Base-by-base conservation (phyloP, 2,888 invertebrate species). In the Fragum sueziense region DNA sequence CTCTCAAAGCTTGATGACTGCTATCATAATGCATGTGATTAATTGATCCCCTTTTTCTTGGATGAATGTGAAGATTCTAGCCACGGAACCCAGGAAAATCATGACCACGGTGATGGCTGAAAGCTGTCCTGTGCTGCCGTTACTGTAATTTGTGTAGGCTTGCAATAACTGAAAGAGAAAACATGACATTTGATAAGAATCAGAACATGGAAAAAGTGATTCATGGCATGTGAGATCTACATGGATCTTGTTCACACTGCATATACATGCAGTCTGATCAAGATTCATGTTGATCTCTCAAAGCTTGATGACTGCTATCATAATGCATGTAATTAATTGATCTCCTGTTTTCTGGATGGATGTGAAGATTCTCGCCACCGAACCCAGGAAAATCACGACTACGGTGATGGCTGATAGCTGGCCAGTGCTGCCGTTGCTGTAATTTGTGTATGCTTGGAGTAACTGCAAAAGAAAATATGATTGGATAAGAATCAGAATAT, bases 301-400 rank as follows among this genome's bases (percentile, higher is more conserved):
- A n/a, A n/a, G n/a, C n/a, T n/a, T n/a, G n/a, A n/a, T n/a, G n/a
- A n/a, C n/a, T n/a, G n/a, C n/a, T n/a, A n/a, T n/a, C n/a, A n/a
- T n/a, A n/a, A n/a, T n/a, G n/a, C n/a, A n/a, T 74, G 99, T 96
- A 84, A 99, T 95, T 17, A 91, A 85, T 27, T 91, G 93, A 92
- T 99, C 99, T 0, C 98, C 99, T 0, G 99, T 99, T 94, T 99
- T 99, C 94, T 99, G 98, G 65, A 98, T 95, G 0, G 99, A 98
- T 29, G 99, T 99, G 93, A 99, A 99, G 89, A 99, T 97, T 91
- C 99, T 95, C 1, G 98, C 98, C 71, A 97, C 91, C 20, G 98
- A 96, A 27, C 99, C 99, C 69, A 95, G 95, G 90, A 98, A 96
- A 76, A 99, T 94, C 94, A 99, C 94, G 54, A 96, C 95, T 69